Conservation (phyloP, 1,140 invertebrate genomes). For the Maconellicoccus hirsutus region DNA sequence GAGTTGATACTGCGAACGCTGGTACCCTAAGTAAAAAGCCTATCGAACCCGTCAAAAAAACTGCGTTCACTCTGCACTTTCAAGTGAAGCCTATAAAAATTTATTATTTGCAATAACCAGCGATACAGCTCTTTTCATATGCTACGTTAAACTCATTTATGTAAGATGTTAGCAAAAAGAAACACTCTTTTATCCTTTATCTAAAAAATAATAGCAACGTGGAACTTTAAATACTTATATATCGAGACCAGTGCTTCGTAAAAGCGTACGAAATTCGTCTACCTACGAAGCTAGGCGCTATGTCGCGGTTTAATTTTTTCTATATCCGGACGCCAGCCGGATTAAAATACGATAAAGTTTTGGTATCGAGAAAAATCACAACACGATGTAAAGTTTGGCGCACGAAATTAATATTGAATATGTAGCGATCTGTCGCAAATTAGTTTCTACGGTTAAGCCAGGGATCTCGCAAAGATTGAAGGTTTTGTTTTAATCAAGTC, state of each 20-base stretch:
- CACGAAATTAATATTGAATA: conserved; percentile 1
- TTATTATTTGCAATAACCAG: background rate
- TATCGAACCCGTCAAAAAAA: background rate
- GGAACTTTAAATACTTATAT: background rate
- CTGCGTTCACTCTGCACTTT: background rate
- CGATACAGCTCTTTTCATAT: background rate
- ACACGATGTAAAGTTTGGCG: background rate
- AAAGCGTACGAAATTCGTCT: too few species aligned
- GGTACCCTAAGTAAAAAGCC: background rate
- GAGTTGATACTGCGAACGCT: too few species aligned
- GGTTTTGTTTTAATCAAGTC: conserved; percentile 5
- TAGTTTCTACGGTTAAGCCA: background rate
- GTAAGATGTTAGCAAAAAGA: background rate
- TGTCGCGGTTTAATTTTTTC: too few species aligned
- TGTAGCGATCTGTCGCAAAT: conserved; percentile 2
- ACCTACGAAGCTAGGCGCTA: too few species aligned
- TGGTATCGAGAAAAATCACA: background rate
- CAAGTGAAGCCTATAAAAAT: background rate
- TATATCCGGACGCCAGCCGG: too few species aligned
- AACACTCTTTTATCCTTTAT: background rate
- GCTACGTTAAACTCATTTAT: conserved; percentile 9
- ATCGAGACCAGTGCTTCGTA: background rate
- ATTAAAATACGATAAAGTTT: background rate
- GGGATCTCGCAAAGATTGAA: conserved; percentile 2
- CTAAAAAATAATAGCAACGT: background rate